These are phyloP conservation scores for Herpailurus yagouaroundi DNA, from an alignment of 2,113 vertebrate species.

Conservation along the genomic window DNA sequence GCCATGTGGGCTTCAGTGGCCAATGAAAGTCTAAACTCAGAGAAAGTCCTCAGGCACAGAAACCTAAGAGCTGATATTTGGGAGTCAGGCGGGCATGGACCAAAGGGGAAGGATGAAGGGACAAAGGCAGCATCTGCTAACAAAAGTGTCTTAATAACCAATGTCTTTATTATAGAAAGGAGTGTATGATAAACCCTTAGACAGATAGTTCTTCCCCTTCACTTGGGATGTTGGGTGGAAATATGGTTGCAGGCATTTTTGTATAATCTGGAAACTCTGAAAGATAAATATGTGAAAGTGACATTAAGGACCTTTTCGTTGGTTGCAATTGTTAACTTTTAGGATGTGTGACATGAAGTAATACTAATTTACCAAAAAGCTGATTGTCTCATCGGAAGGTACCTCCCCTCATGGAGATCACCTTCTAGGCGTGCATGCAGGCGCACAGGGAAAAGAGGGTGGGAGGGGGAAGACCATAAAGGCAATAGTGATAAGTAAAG, in stretches of 20 bases:
- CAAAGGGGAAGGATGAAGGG: neutral
- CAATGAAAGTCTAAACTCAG: neutral
- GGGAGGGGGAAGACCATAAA: neutral
- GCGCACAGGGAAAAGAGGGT: accelerated
- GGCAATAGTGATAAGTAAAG: neutral
- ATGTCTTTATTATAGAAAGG: neutral
- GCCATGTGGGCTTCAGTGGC: neutral
- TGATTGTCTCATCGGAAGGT: neutral
- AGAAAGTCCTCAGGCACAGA: neutral
- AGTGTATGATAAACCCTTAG: neutral
- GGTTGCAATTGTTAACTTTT: neutral
- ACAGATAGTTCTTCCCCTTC: neutral
- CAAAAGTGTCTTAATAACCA: neutral
- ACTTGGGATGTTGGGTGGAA: neutral
- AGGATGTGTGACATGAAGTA: neutral
- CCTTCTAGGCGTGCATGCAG: neutral
- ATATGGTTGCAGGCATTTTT: neutral
- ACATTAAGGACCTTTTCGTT: neutral
- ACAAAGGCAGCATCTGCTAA: neutral
- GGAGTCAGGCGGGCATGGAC: neutral
- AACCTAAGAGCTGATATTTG: neutral
- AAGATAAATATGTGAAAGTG: neutral
- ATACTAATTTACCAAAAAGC: neutral
- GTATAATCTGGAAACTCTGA: neutral
- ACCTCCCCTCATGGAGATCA: neutral